Conservation (phyloP, 2,888 invertebrate genomes). For the Mesorhabditis belari region DNA sequence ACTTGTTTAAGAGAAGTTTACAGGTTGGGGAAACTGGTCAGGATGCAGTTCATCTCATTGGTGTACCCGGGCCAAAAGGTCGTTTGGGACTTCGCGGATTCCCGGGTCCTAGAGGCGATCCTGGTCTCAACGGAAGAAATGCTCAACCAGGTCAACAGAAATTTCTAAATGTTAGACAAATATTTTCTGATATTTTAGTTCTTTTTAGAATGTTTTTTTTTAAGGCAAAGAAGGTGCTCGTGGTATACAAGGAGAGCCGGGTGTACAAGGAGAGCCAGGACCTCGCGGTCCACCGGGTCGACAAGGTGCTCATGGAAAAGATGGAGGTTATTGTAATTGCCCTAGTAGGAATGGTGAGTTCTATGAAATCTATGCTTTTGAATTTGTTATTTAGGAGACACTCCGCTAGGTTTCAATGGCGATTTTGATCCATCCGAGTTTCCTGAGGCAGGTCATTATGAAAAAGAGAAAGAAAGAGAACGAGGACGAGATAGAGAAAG, state of each 20-base stretch:
- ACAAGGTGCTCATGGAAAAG: conserved; percentile 25
- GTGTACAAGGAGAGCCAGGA: conserved; percentile 26
- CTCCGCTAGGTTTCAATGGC: not conserved
- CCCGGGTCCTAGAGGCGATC: conserved; percentile 24
- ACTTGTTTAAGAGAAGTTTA: not conserved
- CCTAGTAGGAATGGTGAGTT: conserved; percentile 23
- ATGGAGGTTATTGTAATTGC: conserved; percentile 33
- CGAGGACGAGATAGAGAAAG: not conserved
- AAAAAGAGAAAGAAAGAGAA: not conserved
- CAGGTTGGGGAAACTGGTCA: conserved; percentile 27
- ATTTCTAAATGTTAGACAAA: not conserved
- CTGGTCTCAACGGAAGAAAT: conserved; percentile 26
- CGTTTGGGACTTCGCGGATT: conserved; percentile 18
- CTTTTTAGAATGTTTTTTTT: not conserved
- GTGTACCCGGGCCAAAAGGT: conserved; percentile 21
- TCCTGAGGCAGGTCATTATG: not conserved
- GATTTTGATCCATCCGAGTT: not conserved
- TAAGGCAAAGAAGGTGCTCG: conserved; percentile 19
- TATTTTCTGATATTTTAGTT: too few relatives aligned
- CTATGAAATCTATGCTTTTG: not conserved
- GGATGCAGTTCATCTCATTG: conserved; percentile 23
- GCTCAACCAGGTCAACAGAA: conserved; percentile 16
- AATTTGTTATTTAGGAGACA: not conserved
- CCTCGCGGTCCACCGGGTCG: conserved; percentile 23
- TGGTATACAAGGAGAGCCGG: conserved; percentile 21